A percentile compares a stretch with the other conserved stretches of the same genome.
phyloP scores from a whole-genome alignment of 2,797 vertebrate genomes.

The Acomys russatus region DNA sequence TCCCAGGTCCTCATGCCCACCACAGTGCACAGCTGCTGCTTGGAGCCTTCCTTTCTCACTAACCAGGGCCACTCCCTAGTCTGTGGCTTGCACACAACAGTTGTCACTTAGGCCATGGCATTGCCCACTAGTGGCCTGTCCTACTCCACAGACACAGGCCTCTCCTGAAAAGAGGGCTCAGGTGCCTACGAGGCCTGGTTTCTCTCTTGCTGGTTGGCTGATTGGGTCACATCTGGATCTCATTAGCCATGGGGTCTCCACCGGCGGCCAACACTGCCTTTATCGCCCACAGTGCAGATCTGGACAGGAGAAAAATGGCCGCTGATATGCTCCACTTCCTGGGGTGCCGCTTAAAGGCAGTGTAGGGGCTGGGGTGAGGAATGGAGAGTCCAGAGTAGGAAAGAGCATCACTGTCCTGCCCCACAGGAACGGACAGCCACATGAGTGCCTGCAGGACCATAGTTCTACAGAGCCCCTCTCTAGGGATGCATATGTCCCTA shows the following conservation, averaged over 20 bases:
- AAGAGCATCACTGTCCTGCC: neutral
- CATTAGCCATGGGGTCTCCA: slow-evolving; percentile 92
- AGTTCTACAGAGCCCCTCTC: neutral
- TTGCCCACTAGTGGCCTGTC: slow-evolving; percentile 75
- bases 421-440: rapidly evolving
- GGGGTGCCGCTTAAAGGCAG: neutral
- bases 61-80: slow-evolving; percentile 87
- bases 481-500: no score
- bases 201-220: slow-evolving; percentile 88
- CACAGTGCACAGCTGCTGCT: slow-evolving; percentile 78
- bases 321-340: slow-evolving; percentile 76
- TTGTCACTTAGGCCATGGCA: slow-evolving; percentile 84
- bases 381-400: neutral
- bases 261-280: slow-evolving; percentile 91
- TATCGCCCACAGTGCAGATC: slow-evolving; percentile 88
- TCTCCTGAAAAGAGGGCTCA: slow-evolving; percentile 83
- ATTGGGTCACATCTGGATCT: slow-evolving; percentile 97
- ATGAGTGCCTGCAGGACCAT: neutral
- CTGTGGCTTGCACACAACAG: slow-evolving; percentile 87
- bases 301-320: slow-evolving; percentile 87
- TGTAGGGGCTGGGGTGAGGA: neutral
- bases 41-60: slow-evolving; percentile 84
- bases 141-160: neutral
- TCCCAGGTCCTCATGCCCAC: neutral
- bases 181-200: slow-evolving; percentile 82